Evolutionary conservation across 2,113 vertebrate species (phyloP).

Genomic region (Callipepla californica): DNA sequence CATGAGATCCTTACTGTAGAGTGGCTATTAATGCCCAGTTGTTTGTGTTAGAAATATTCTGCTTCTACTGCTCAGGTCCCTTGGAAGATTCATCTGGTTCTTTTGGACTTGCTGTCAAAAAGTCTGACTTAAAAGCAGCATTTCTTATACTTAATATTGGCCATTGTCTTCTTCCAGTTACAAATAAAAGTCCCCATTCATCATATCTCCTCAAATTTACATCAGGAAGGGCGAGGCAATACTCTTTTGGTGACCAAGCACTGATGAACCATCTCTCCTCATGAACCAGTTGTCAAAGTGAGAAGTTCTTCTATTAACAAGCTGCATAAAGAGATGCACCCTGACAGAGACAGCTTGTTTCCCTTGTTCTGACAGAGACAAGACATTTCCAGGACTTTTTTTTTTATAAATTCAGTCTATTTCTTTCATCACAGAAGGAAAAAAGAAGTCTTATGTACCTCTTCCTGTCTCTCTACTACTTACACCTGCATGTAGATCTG

Average conservation of each 20-base stretch:
- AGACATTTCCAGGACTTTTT: not conserved
- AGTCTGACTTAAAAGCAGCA: not conserved
- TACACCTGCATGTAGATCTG: fast-evolving
- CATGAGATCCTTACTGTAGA: not conserved
- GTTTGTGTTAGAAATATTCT: conserved; percentile 5
- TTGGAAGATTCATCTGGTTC: not conserved
- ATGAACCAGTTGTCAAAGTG: not conserved
- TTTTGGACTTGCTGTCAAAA: not conserved
- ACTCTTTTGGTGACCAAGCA: not conserved
- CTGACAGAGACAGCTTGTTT: not conserved
- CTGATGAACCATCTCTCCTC: not conserved
- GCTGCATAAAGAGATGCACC: not conserved
- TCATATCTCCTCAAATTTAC: not conserved
- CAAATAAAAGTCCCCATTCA: not conserved
- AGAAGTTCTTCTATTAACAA: not conserved
- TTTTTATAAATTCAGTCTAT: not conserved
- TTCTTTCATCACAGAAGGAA: not conserved
- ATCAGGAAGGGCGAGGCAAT: not conserved
- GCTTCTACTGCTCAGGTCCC: not conserved
- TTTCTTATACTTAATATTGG: not conserved
- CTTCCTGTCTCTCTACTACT: not conserved
- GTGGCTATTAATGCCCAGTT: not conserved
- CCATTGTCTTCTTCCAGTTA: not conserved
- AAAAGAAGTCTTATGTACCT: not conserved
- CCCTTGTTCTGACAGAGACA: not conserved